phyloP scores from a whole-genome alignment of 2,113 vertebrate genomes.

The Austrofundulus limnaeus region DNA sequence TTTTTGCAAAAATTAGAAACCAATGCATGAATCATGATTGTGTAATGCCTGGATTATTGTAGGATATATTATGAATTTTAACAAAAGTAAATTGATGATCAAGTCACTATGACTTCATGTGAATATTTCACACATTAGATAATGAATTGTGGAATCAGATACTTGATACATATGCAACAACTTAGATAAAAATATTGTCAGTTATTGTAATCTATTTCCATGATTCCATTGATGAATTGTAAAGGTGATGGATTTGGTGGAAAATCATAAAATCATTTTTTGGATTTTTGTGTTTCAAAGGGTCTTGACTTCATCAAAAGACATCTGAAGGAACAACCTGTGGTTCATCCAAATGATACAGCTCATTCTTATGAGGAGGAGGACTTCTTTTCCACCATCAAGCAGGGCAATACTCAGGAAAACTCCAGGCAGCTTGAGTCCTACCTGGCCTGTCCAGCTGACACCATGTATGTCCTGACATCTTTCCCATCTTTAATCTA shows the following conservation, averaged over 20 bases:
- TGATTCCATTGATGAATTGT: neutral
- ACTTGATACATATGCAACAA: no score
- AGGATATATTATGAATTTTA: no score
- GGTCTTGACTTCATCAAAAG: constrained; percentile 3
- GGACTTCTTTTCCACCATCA: neutral
- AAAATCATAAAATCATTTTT: neutral
- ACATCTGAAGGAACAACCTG: neutral
- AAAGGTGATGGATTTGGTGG: neutral
- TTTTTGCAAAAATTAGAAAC: no score
- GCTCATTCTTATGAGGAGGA: constrained; percentile 5
- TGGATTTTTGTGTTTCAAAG: neutral
- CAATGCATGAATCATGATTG: no score
- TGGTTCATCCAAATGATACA: neutral
- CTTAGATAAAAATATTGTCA: no score
- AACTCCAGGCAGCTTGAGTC: neutral
- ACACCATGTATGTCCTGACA: neutral
- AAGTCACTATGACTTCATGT: no score
- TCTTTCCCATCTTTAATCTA: no score
- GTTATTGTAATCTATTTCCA: neutral
- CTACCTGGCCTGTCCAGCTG: neutral
- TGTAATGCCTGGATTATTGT: no score
- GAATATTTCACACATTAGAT: no score
- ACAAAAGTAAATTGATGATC: no score
- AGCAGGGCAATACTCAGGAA: neutral
- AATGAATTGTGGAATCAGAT: no score